phyloP scores from a whole-genome alignment of 2,888 invertebrate genomes.

The Rambutsinella grinnellia region DNA sequence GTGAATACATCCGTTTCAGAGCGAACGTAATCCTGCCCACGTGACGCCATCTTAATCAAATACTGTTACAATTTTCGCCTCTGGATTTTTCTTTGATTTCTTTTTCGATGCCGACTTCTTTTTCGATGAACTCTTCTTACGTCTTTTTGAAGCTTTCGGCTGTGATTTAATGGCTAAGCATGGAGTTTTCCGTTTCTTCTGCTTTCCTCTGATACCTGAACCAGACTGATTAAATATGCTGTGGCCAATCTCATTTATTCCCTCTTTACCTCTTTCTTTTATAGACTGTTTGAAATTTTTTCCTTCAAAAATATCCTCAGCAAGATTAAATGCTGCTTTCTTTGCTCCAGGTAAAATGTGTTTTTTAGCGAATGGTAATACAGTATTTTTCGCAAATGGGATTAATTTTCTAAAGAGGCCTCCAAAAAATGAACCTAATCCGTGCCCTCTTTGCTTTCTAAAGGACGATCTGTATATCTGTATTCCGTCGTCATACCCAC shows the following conservation, averaged over 20 bases:
- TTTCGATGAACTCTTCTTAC: not conserved
- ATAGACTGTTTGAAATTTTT: slow-evolving; percentile 4
- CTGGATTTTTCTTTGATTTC: not conserved
- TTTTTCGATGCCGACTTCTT: no score
- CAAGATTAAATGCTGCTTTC: not conserved
- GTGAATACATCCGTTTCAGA: slow-evolving; percentile 45
- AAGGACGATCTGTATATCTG: not conserved
- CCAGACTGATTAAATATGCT: slow-evolving; percentile 29
- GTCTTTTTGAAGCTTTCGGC: no score
- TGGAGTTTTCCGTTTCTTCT: slow-evolving; percentile 6
- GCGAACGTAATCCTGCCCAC: slow-evolving; percentile 26
- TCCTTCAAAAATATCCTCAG: not conserved
- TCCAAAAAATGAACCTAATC: slow-evolving; percentile 26
- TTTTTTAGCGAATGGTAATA: not conserved
- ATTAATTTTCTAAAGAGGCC: slow-evolving; percentile 7
- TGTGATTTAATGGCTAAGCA: no score
- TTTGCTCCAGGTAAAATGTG: not conserved
- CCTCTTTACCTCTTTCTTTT: not conserved
- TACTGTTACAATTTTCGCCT: no score
- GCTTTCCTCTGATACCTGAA: not conserved
- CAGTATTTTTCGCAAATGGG: slow-evolving; percentile 23
- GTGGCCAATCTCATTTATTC: slow-evolving; percentile 14
- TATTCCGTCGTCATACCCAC: slow-evolving; percentile 6
- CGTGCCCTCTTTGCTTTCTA: slow-evolving; percentile 22
- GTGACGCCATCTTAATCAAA: not conserved